These are phyloP conservation scores for Venustaconcha ellipsiformis DNA, from an alignment of 1,140 invertebrate genomes.

Conservation along the genomic window DNA sequence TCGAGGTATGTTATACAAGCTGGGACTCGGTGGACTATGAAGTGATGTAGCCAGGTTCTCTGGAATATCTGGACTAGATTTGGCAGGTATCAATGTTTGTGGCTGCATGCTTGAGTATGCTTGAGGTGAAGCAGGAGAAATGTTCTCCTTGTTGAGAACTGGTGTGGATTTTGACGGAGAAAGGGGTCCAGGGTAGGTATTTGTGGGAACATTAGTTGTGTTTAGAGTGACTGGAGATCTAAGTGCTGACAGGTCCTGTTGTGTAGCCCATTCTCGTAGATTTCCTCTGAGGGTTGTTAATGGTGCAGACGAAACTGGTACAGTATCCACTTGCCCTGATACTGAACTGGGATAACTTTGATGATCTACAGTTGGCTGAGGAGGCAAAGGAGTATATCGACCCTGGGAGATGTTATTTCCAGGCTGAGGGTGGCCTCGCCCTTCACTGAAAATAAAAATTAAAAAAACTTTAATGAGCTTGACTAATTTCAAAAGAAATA, in stretches of 20 bases:
- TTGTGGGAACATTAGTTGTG: slow-evolving; percentile 19
- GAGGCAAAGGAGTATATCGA: too few species aligned
- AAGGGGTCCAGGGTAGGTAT: slow-evolving; percentile 27
- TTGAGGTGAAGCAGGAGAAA: slow-evolving; percentile 5
- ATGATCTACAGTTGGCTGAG: too few species aligned
- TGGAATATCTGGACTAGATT: slow-evolving; percentile 48
- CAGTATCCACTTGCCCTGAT: not conserved
- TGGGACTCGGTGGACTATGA: slow-evolving; percentile 27
- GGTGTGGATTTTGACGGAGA: slow-evolving; percentile 51
- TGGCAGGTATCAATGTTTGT: slow-evolving; percentile 16
- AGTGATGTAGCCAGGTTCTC: slow-evolving; percentile 29
- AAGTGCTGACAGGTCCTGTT: slow-evolving; percentile 32
- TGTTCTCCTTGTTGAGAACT: slow-evolving; percentile 34
- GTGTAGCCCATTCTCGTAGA: slow-evolving; percentile 37
- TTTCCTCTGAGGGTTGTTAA: not conserved
- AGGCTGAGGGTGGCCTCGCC: too few species aligned
- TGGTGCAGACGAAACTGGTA: slow-evolving; percentile 4
- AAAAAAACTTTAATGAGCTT: too few species aligned
- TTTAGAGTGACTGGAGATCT: slow-evolving; percentile 21
- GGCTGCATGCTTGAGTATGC: slow-evolving; percentile 17
- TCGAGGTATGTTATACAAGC: slow-evolving; percentile 6
- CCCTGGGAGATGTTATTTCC: too few species aligned
- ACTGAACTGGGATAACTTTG: too few species aligned
- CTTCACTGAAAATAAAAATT: too few species aligned
- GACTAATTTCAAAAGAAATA: too few species aligned